Evolutionary conservation across 2,113 vertebrate species (phyloP).

Genomic region (Pangasianodon hypophthalmus): DNA sequence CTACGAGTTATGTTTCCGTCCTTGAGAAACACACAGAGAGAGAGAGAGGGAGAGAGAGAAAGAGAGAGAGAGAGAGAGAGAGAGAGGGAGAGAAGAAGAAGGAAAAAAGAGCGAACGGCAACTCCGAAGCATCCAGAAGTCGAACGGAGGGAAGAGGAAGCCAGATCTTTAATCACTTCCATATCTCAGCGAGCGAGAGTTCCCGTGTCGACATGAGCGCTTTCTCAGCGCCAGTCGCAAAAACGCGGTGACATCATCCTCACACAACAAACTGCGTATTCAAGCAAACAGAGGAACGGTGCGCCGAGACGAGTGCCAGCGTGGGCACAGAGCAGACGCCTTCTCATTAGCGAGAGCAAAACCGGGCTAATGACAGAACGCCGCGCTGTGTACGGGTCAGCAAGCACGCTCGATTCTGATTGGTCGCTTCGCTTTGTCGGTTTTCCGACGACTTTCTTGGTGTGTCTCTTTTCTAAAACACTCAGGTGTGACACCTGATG

Average conservation of each 20-base stretch:
- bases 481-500: background rate
- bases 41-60: background rate
- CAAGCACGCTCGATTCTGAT: background rate
- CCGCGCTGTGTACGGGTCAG: background rate
- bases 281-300: constrained; percentile 37
- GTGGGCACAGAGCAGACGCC: constrained; percentile 10
- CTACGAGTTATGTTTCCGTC: constrained; percentile 55
- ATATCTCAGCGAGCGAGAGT: constrained; percentile 44
- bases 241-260: constrained; percentile 54
- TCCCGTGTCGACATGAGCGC: constrained; percentile 32
- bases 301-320: constrained; percentile 16
- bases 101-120: constrained; percentile 26
- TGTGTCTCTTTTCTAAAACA: background rate
- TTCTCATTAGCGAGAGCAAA: background rate
- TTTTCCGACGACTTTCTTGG: background rate
- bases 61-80: background rate
- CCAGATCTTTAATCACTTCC: constrained; percentile 58
- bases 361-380: constrained; percentile 3
- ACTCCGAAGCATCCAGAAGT: constrained; percentile 53
- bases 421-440: background rate
- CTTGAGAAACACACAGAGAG: constrained; percentile 55
- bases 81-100: background rate
- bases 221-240: constrained; percentile 51
- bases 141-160: constrained; percentile 40
- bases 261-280: constrained; percentile 51